These are phyloP conservation scores for Strongylocentrotus purpuratus DNA, from an alignment of 35 echinoderm and acorn worm genomes.

Conservation along the genomic window DNA sequence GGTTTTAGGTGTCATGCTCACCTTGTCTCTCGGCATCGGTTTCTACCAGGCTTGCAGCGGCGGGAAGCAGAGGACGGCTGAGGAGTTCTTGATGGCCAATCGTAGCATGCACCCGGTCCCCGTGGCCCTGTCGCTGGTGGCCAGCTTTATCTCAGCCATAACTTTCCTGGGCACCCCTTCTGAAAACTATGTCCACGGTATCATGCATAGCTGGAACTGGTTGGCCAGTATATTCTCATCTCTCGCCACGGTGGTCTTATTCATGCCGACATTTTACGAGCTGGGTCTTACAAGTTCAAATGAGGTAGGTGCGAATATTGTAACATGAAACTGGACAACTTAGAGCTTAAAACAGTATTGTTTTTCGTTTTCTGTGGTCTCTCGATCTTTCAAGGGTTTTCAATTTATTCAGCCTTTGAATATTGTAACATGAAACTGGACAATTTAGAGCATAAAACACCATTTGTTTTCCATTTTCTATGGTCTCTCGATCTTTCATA, in stretches of 20 bases:
- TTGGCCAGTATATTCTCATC: not conserved
- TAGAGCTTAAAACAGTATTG: no score
- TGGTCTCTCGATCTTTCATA: no score
- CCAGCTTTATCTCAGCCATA: conserved; percentile 78
- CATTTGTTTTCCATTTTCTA: no score
- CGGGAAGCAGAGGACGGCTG: conserved; percentile 41
- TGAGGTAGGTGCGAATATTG: conserved; percentile 33
- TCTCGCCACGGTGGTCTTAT: not conserved
- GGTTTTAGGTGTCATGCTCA: not conserved
- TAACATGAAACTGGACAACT: no score
- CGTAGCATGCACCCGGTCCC: conserved; percentile 43
- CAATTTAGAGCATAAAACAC: no score
- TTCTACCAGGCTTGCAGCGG: conserved; percentile 54
- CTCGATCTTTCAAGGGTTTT: no score
- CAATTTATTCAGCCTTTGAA: not conserved
- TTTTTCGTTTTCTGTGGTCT: no score
- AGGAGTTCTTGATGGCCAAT: conserved; percentile 51
- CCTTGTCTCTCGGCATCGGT: conserved; percentile 34
- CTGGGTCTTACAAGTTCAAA: conserved; percentile 46
- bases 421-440: no score
- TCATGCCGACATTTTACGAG: conserved; percentile 37
- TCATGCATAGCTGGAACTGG: conserved; percentile 17
- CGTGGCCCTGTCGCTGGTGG: conserved; percentile 44
- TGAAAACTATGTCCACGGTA: conserved; percentile 51
- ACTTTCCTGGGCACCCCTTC: conserved; percentile 49